Conservation (phyloP, 2,888 invertebrate species). For the Bugula neritina region DNA sequence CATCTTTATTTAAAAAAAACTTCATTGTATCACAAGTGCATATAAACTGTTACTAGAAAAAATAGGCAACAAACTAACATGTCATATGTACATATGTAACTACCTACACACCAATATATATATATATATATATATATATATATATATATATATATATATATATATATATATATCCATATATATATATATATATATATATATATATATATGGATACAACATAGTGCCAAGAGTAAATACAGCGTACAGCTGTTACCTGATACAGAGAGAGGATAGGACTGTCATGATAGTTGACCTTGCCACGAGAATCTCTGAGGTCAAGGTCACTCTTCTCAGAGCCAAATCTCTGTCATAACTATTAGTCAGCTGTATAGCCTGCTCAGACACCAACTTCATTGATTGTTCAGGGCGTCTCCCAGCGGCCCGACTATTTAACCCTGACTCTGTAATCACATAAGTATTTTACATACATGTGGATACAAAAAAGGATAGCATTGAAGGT, state of each 20-base stretch:
- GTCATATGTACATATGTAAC: too few relatives aligned
- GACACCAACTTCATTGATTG: conserved; percentile 38
- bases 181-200: background rate
- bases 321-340: conserved; percentile 58
- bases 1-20: too few relatives aligned
- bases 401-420: background rate
- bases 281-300: conserved; percentile 59
- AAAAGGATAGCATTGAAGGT: too few relatives aligned
- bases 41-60: too few relatives aligned
- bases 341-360: conserved; percentile 56
- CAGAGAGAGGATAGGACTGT: conserved; percentile 58
- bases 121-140: too few relatives aligned
- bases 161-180: background rate
- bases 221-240: background rate
- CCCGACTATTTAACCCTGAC: background rate
- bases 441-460: background rate
- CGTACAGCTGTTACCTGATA: conserved; percentile 54
- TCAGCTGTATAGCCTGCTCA: conserved; percentile 57
- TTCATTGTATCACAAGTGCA: too few relatives aligned
- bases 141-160: conserved; percentile 20
- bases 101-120: too few relatives aligned
- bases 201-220: background rate
- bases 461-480: too few relatives aligned
- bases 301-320: conserved; percentile 57
- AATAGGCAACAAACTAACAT: too few relatives aligned